Conservation (phyloP, 2,888 invertebrate genomes). For the Neoascia interrupta region DNA sequence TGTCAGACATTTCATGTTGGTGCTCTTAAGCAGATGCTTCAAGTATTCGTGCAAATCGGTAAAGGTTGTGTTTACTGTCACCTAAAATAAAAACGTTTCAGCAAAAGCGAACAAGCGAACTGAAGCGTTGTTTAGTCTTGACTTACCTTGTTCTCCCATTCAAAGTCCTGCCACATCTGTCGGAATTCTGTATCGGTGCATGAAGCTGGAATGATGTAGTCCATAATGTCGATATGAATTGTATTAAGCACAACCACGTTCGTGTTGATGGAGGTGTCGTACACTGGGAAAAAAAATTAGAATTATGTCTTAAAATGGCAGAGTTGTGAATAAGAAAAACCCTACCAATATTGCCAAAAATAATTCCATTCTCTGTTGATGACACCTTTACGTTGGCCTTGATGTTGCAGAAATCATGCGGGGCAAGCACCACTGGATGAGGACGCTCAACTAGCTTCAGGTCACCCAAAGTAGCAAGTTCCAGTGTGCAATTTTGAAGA, state of each 20-base stretch:
- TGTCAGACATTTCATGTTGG: constrained; percentile 99
- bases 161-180: constrained; percentile 99
- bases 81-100: constrained; percentile 66
- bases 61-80: constrained; percentile 94
- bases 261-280: constrained; percentile 88
- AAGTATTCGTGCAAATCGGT: constrained; percentile 96
- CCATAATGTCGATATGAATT: constrained; percentile 99
- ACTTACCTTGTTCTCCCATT: constrained; percentile 98
- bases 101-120: background rate
- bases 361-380: constrained; percentile 99
- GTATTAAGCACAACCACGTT: constrained; percentile 99
- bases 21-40: constrained; percentile 93
- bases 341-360: constrained; percentile 98
- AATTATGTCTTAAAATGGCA: background rate
- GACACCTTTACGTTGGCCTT: constrained; percentile 99
- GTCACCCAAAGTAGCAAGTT: constrained; percentile 98
- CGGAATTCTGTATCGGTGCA: constrained; percentile 98
- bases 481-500: constrained; percentile 97
- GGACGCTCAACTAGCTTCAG: constrained; percentile 99
- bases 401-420: constrained; percentile 98
- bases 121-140: too few relatives aligned
- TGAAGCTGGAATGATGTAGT: constrained; percentile 96
- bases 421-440: constrained; percentile 95
- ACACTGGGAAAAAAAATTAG: constrained; percentile 83
- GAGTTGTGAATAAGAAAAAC: background rate